Conservation (phyloP, 2,113 vertebrate species). For the Piliocolobus tephrosceles region DNA sequence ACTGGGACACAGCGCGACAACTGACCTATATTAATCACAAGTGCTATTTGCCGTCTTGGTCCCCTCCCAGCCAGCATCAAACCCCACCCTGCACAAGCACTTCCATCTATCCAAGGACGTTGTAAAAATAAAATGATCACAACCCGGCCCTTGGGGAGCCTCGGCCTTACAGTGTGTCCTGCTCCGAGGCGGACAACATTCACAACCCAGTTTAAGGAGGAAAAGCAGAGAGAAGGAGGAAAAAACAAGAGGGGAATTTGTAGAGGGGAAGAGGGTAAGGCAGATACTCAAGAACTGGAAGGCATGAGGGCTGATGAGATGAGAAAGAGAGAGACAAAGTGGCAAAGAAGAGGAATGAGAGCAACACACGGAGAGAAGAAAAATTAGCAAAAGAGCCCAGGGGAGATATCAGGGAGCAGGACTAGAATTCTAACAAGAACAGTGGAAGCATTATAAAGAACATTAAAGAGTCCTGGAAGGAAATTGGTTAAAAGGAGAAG, state of each 20-base stretch:
- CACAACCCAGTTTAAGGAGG: slow-evolving; percentile 81
- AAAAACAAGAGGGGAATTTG: slow-evolving; percentile 54
- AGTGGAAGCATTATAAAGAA: neutral
- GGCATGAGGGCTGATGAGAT: neutral
- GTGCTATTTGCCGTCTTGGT: slow-evolving; percentile 75
- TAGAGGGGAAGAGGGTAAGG: neutral
- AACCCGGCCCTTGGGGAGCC: slow-evolving; percentile 80
- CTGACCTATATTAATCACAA: slow-evolving; percentile 83
- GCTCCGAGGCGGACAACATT: slow-evolving; percentile 68
- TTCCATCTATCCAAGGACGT: slow-evolving; percentile 84
- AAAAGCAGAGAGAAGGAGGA: slow-evolving; percentile 65
- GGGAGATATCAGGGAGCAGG: neutral
- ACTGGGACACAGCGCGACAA: slow-evolving; percentile 68
- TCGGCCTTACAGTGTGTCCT: slow-evolving; percentile 76
- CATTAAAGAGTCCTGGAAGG: neutral
- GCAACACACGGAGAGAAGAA: neutral
- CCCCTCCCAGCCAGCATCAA: slow-evolving; percentile 72
- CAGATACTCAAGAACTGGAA: neutral
- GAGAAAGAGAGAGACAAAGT: neutral
- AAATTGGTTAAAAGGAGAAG: neutral
- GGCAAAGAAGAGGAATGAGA: neutral
- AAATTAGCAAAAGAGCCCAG: neutral
- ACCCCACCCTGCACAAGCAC: slow-evolving; percentile 81
- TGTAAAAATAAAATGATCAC: slow-evolving; percentile 87
- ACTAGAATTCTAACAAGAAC: neutral